Percentiles rank a stretch among this genome's conserved stretches.
phyloP scores from a whole-genome alignment of 1,140 invertebrate species.

The Ctenoplectra terminalis region DNA sequence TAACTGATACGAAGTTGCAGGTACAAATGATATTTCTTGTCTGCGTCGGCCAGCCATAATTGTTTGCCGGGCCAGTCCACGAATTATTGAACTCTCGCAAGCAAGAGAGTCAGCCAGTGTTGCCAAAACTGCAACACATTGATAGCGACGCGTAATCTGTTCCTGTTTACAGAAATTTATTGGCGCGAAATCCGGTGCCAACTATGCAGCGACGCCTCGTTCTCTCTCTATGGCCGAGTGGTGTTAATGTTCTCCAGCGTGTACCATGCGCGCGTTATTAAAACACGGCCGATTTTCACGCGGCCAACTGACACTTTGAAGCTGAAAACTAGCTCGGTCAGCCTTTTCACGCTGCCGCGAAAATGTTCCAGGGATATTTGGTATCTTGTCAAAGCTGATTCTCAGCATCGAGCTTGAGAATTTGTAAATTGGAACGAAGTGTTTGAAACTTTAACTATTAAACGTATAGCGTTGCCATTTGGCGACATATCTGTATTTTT shows the following conservation, averaged over 20 bases:
- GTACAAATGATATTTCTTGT: slow-evolving; percentile 38
- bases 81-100: slow-evolving; percentile 42
- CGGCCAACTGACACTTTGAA: not conserved
- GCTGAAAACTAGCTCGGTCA: not conserved
- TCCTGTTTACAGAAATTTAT: slow-evolving; percentile 66
- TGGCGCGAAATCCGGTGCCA: slow-evolving; percentile 56
- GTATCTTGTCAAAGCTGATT: slow-evolving; percentile 1
- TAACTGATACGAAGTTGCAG: slow-evolving; percentile 30
- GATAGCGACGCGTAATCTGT: slow-evolving; percentile 60
- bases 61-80: slow-evolving; percentile 16
- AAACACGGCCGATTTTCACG: not conserved
- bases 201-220: slow-evolving; percentile 48
- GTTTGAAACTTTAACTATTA: too few relatives aligned
- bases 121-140: slow-evolving; percentile 60
- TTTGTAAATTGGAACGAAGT: too few relatives aligned
- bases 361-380: not conserved
- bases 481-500: too few relatives aligned
- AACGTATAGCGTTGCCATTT: too few relatives aligned
- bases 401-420: too few relatives aligned
- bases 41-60: slow-evolving; percentile 24
- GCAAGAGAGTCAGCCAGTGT: slow-evolving; percentile 30
- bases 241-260: slow-evolving; percentile 43
- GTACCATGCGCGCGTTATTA: slow-evolving; percentile 25
- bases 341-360: not conserved
- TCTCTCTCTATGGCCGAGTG: not conserved